Evolutionary conservation across 30 jellyfish, hydroid and myxozoan genomes (phyloP).

Genomic region (Mastigias papua): DNA sequence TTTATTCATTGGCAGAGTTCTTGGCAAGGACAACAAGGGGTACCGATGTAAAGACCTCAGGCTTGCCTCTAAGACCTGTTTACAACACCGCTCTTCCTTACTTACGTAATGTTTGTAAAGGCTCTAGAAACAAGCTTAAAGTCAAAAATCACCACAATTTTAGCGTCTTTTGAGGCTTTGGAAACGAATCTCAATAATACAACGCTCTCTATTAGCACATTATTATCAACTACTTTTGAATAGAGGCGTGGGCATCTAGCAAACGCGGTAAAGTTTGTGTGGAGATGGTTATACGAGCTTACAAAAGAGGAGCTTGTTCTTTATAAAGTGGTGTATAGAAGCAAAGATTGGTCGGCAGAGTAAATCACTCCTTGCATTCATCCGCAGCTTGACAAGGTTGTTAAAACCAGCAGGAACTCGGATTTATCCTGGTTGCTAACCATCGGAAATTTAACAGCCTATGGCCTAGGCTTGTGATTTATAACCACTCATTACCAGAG

Average conservation of each 20-base stretch:
- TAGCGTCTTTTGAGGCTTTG: background rate
- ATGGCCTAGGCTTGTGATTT: conserved; percentile 13
- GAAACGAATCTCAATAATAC: background rate
- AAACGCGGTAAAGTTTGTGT: conserved; percentile 47
- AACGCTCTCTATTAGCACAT: conserved; percentile 35
- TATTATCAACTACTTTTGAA: background rate
- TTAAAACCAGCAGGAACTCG: conserved; percentile 59
- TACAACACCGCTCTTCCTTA: background rate
- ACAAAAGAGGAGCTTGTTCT: conserved; percentile 20
- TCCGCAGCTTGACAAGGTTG: conserved; percentile 51
- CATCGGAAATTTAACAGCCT: conserved; percentile 41
- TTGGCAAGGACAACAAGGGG: background rate
- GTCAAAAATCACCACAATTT: background rate
- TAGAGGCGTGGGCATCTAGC: conserved; percentile 17
- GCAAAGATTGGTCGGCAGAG: conserved; percentile 34
- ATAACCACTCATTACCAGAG: background rate
- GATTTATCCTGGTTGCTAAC: conserved; percentile 40
- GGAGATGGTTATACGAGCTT: conserved; percentile 31
- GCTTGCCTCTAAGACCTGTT: background rate
- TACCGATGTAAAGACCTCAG: background rate
- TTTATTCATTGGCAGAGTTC: background rate
- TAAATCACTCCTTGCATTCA: conserved; percentile 44
- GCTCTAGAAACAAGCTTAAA: conserved; percentile 5
- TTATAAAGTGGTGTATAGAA: background rate
- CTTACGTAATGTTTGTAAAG: background rate